These are phyloP conservation scores for Tenthredo mesomela DNA, from an alignment of 2,888 invertebrate genomes.

Conservation along the genomic window DNA sequence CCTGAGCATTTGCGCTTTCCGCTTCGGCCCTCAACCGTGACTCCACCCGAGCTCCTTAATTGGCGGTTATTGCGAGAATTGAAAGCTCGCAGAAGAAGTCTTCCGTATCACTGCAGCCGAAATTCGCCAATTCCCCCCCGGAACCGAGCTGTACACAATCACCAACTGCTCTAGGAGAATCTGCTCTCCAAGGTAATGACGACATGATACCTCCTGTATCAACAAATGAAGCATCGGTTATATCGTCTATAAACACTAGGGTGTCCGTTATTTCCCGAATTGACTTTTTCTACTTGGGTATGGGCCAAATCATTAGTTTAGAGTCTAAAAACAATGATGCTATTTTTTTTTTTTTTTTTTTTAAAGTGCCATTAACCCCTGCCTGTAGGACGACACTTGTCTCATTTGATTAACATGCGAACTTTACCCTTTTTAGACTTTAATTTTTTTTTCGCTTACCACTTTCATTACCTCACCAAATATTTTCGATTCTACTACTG, in stretches of 20 bases:
- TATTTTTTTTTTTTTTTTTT: no score
- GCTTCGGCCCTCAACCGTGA: neutral
- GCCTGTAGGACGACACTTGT: no score
- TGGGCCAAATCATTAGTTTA: no score
- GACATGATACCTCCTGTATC: neutral
- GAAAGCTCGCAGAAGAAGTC: neutral
- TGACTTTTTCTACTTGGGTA: no score
- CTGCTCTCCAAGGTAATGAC: neutral
- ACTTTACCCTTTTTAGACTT: no score
- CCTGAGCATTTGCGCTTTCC: neutral
- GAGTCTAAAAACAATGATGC: no score
- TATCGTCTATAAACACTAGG: neutral
- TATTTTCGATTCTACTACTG: no score
- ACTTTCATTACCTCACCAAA: no score
- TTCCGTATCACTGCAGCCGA: neutral
- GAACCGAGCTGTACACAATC: neutral
- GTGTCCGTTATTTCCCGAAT: no score
- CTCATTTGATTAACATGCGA: no score
- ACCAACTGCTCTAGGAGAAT: neutral
- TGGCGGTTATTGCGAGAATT: neutral
- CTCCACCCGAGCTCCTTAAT: neutral
- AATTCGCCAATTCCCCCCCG: neutral
- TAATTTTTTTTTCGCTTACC: no score
- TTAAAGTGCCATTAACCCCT: no score
- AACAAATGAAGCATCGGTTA: neutral